Base-by-base conservation (phyloP, 2,888 invertebrate species). In the Psylliodes chrysocephalus region DNA sequence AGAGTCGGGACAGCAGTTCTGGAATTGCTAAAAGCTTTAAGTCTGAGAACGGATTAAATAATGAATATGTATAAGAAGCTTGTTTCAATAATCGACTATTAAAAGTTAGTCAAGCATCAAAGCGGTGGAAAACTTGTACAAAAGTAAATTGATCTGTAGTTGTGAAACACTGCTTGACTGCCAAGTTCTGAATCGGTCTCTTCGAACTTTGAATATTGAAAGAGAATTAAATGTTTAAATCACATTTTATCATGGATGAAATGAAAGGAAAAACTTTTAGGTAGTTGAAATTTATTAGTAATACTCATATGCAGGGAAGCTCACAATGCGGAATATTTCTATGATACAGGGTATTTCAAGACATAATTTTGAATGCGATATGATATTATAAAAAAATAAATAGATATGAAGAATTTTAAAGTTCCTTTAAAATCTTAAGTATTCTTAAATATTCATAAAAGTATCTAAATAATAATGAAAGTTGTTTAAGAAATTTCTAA, bases 21-120 rank as follows among this genome's bases (percentile, higher is more conserved):
- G 10, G 49, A 49, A 49, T 28, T 49, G 49, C 30, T 49, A 17
- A 49, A 28, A 49, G 28, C 49, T 28, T 28, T n/a, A n/a, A 49
- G 17, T 28, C 49, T 49, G 8, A 8, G 17, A 14, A 28, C 25
- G 22, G 49, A 49, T 49, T 49, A 49, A 49, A 49, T 49, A 49
- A 25, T 49, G 49, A 49, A 49, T 49, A 49, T 49, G 49, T 49
- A 49, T 49, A n/a, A 30, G 28, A 28, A 22, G 4, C 22, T 28
- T 40, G 49, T 49, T 49, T 49, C 49, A 49, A 49, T 49, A 49
- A 49, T 49, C 49, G 28, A 49, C 49, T 15, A 49, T 49, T 49
- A 28, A 49, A 49, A 49, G 49, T 49, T 49, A 28, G 12, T 28
- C 19, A 30, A 49, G 49, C 49, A 49, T 49, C 14, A 30, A 4